Percentiles rank a stretch among this genome's conserved stretches.
phyloP scores from a whole-genome alignment of 2,113 vertebrate genomes.

The Chauna torquata region DNA sequence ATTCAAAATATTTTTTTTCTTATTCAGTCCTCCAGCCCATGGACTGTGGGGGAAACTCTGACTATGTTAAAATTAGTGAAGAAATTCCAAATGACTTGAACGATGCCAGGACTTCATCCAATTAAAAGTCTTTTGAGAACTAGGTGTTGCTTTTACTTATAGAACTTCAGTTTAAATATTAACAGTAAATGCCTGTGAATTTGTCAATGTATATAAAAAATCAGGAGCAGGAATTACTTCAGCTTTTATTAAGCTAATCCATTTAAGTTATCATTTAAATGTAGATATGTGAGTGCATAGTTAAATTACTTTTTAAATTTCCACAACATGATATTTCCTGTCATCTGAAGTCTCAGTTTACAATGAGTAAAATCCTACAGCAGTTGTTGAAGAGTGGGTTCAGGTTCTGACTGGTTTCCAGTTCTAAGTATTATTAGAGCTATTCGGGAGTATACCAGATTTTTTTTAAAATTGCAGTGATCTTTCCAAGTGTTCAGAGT shows the following conservation, averaged over 20 bases:
- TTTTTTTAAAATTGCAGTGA: neutral
- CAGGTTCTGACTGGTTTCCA: neutral
- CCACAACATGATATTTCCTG: neutral
- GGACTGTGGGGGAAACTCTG: neutral
- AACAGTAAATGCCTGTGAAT: neutral
- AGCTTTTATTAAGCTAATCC: neutral
- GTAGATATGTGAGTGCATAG: neutral
- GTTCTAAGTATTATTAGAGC: neutral
- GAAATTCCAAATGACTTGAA: neutral
- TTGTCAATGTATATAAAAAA: neutral
- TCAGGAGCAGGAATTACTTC: neutral
- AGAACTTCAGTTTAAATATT: neutral
- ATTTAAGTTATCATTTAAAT: neutral
- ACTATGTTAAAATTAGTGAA: neutral
- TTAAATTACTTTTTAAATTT: neutral
- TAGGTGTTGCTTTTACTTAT: neutral
- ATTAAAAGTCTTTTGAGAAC: neutral
- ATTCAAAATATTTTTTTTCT: constrained; percentile 48
- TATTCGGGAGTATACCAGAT: neutral
- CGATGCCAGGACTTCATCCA: neutral
- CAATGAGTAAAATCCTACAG: neutral
- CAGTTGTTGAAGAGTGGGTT: neutral
- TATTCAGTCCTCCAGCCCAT: neutral
- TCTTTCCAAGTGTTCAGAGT: neutral
- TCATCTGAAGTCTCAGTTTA: neutral